phyloP scores from a whole-genome alignment of 2,113 vertebrate genomes.

The Anarhynchus alexandrinus region DNA sequence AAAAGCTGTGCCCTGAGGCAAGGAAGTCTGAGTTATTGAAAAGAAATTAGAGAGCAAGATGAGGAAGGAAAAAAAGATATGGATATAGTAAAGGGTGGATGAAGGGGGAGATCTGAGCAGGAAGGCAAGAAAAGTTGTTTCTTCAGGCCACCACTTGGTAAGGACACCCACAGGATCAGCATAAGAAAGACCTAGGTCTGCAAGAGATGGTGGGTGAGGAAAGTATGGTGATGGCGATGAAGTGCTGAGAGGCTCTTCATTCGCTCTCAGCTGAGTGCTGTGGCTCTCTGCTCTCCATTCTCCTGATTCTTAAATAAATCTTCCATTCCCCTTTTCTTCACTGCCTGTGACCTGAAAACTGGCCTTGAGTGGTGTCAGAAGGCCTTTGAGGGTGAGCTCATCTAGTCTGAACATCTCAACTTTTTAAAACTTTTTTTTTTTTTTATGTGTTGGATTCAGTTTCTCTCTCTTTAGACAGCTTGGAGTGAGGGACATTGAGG shows the following conservation, averaged over 20 bases:
- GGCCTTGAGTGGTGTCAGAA: neutral
- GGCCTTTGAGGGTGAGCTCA: neutral
- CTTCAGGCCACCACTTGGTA: neutral
- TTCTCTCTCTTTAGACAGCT: neutral
- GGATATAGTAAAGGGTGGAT: neutral
- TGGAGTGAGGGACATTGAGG: neutral
- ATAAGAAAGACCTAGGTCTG: neutral
- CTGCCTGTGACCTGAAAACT: neutral
- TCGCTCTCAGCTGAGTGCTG: neutral
- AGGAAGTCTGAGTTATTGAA: neutral
- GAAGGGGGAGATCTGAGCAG: neutral
- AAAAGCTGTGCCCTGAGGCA: neutral
- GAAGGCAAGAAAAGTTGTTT: neutral
- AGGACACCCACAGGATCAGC: accelerated
- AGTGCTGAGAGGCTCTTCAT: neutral
- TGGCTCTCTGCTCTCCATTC: neutral
- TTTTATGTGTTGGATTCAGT: neutral
- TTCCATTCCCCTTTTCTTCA: neutral
- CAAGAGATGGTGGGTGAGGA: neutral
- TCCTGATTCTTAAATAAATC: neutral
- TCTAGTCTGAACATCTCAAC: neutral
- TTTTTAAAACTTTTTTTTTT: neutral
- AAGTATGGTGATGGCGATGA: neutral
- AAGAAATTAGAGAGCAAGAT: neutral
- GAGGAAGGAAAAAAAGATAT: neutral